These are phyloP conservation scores for Horisme vitalbata DNA, from an alignment of 2,888 invertebrate species.

Conservation along the genomic window DNA sequence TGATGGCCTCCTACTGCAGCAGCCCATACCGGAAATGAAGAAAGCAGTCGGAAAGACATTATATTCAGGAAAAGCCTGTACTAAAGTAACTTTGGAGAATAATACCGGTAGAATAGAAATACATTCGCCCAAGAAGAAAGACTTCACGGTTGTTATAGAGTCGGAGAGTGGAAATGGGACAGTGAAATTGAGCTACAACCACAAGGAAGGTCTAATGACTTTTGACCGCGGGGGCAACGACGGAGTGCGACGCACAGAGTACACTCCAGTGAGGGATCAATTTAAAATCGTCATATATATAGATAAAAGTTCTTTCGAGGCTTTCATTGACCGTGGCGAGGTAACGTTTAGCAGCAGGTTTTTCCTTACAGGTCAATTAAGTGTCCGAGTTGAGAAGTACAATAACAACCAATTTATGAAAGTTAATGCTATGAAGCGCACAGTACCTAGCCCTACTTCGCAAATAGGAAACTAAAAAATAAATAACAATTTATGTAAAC, in stretches of 20 bases:
- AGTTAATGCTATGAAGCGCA: slow-evolving; percentile 44
- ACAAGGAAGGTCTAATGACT: slow-evolving; percentile 40
- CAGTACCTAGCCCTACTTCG: slow-evolving; percentile 29
- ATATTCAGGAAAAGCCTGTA: slow-evolving; percentile 38
- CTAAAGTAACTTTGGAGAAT: slow-evolving; percentile 35
- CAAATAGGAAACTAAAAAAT: not conserved
- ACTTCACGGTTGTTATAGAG: slow-evolving; percentile 51
- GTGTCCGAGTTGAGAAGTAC: slow-evolving; percentile 37
- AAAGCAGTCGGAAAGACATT: slow-evolving; percentile 36
- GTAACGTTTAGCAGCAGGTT: slow-evolving; percentile 60
- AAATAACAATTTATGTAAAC: too few species aligned
- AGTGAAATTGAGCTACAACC: slow-evolving; percentile 53
- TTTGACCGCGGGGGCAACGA: slow-evolving; percentile 63
- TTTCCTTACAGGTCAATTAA: slow-evolving; percentile 47
- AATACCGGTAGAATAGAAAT: slow-evolving; percentile 58
- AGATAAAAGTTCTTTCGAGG: slow-evolving; percentile 63
- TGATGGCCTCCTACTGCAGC: slow-evolving; percentile 51
- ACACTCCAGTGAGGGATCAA: slow-evolving; percentile 42
- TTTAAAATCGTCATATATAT: slow-evolving; percentile 49
- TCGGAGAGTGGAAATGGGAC: slow-evolving; percentile 33
- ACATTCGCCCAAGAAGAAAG: slow-evolving; percentile 27
- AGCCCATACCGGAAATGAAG: slow-evolving; percentile 48
- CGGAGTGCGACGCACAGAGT: slow-evolving; percentile 54
- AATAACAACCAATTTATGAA: slow-evolving; percentile 30
- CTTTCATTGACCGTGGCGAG: slow-evolving; percentile 59